Conservation (phyloP, 2,888 invertebrate genomes). For the Uloborus plumipes region DNA sequence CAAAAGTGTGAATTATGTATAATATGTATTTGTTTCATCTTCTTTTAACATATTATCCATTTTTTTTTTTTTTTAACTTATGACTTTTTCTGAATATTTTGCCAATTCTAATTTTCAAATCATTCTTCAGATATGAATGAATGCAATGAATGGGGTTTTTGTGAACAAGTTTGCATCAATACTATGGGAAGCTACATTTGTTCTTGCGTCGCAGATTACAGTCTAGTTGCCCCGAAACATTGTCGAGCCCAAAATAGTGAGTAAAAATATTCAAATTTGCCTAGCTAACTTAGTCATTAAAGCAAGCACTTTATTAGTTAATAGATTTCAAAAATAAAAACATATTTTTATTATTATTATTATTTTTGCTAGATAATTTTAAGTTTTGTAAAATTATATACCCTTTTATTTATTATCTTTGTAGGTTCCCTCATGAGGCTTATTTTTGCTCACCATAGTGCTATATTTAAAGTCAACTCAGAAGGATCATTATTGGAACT, state of each 20-base stretch:
- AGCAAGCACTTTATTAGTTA: neutral
- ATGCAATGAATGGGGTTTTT: constrained; percentile 75
- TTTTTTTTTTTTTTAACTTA: neutral
- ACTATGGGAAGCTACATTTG: constrained; percentile 86
- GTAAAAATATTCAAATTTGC: constrained; percentile 44
- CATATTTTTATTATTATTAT: neutral
- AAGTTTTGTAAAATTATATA: neutral
- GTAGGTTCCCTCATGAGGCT: constrained; percentile 74
- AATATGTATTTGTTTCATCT: too few species aligned
- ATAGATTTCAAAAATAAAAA: neutral
- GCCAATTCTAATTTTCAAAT: neutral
- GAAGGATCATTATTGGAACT: constrained; percentile 75
- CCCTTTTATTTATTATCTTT: neutral
- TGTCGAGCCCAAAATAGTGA: constrained; percentile 70
- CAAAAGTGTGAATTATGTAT: too few species aligned
- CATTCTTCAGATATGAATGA: constrained; percentile 85
- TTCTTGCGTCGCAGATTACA: constrained; percentile 85
- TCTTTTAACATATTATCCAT: neutral
- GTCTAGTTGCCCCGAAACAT: constrained; percentile 74
- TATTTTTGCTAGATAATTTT: neutral
- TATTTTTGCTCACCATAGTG: constrained; percentile 80
- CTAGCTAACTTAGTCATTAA: neutral
- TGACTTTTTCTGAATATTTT: neutral
- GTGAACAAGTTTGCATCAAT: constrained; percentile 94
- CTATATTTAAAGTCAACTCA: constrained; percentile 80